Evolutionary conservation across 2,113 vertebrate species (phyloP).

Genomic region (Pluvianellus socialis): DNA sequence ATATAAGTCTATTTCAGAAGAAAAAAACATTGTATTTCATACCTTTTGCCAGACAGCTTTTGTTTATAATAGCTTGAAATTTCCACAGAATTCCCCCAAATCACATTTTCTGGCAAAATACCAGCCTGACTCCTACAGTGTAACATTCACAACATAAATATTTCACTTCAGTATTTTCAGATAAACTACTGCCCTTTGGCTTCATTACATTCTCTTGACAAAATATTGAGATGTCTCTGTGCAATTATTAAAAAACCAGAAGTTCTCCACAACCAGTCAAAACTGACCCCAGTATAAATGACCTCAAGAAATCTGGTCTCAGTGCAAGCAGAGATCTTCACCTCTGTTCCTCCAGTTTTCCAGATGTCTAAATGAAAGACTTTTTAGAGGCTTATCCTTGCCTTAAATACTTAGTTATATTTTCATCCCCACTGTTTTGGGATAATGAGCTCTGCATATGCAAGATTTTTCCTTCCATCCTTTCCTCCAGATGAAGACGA

Average conservation of each 20-base stretch:
- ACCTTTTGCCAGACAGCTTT: not conserved
- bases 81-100: slow-evolving; percentile 14
- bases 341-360: not conserved
- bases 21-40: not conserved
- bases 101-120: slow-evolving; percentile 13
- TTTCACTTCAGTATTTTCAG: not conserved
- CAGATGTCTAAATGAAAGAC: not conserved
- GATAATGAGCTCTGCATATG: not conserved
- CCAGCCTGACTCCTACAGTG: not conserved
- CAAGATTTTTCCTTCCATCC: not conserved
- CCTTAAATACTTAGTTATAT: not conserved
- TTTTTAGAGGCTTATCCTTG: not conserved
- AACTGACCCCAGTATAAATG: not conserved
- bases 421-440: not conserved
- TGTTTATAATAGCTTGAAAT: not conserved
- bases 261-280: not conserved
- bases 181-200: not conserved
- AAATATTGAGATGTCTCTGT: not conserved
- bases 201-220: not conserved
- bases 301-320: not conserved
- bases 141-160: not conserved
- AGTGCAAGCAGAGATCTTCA: not conserved
- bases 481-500: not conserved
- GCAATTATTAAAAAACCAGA: not conserved
- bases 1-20: not conserved